Evolutionary conservation across 2,797 vertebrate genomes (phyloP).

Genomic region (Novumbra hubbsi): DNA sequence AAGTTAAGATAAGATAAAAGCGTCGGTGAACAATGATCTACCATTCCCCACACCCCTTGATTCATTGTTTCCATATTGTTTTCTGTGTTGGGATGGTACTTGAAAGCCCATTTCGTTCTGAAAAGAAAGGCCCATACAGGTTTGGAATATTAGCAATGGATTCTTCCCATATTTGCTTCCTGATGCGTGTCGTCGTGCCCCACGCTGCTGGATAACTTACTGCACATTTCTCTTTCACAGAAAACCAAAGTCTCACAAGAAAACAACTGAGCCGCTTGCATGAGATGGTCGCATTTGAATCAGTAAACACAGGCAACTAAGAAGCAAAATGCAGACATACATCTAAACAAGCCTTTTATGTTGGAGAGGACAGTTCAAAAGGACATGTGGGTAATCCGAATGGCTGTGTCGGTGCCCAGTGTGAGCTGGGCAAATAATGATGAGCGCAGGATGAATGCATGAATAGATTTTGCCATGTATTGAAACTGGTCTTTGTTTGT

Average conservation of each 20-base stretch:
- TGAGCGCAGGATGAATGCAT: slow-evolving; percentile 70
- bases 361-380: slow-evolving; percentile 55
- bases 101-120: neutral
- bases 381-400: slow-evolving; percentile 69
- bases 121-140: neutral
- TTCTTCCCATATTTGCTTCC: neutral
- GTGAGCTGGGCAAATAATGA: slow-evolving; percentile 67
- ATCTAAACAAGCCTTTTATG: slow-evolving; percentile 43
- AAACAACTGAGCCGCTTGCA: slow-evolving; percentile 70
- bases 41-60: neutral
- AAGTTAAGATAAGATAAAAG: slow-evolving; percentile 70
- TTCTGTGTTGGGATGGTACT: neutral
- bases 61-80: neutral
- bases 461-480: slow-evolving; percentile 74
- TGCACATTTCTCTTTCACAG: slow-evolving; percentile 41
- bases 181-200: neutral
- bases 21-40: slow-evolving; percentile 38
- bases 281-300: slow-evolving; percentile 26
- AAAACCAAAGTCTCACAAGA: slow-evolving; percentile 69
- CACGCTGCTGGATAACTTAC: neutral
- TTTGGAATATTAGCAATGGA: neutral
- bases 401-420: slow-evolving; percentile 64
- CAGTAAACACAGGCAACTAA: slow-evolving; percentile 47
- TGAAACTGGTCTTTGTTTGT: slow-evolving; percentile 77
- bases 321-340: slow-evolving; percentile 38